Conservation (phyloP, 2,113 vertebrate genomes). For the Choloepus hoffmanni region DNA sequence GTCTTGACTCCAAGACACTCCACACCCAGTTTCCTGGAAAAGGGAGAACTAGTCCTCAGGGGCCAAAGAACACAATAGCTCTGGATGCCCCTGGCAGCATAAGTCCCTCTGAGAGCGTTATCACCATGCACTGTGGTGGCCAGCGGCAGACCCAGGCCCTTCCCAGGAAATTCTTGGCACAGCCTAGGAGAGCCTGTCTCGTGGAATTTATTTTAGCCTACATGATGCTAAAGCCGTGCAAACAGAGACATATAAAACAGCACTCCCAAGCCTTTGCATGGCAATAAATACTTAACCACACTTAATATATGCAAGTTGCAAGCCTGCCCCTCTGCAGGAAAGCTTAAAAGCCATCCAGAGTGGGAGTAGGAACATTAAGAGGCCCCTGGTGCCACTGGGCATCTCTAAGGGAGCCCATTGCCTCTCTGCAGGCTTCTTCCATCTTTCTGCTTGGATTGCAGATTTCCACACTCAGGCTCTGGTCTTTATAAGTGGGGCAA, state of each 20-base stretch:
- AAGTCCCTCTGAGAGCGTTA: neutral
- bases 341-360: constrained; percentile 33
- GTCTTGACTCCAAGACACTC: neutral
- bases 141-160: constrained; percentile 42
- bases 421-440: constrained; percentile 37
- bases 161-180: constrained; percentile 84
- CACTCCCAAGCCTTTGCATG: constrained; percentile 72
- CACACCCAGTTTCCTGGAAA: constrained; percentile 62
- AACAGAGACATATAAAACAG: constrained; percentile 85
- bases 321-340: constrained; percentile 60
- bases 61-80: constrained; percentile 6
- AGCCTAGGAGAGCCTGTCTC: constrained; percentile 78
- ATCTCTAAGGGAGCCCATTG: neutral
- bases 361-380: neutral
- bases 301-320: constrained; percentile 62
- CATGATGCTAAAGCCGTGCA: constrained; percentile 78
- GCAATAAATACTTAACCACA: constrained; percentile 79
- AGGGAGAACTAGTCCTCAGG: neutral
- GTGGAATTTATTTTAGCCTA: constrained; percentile 83
- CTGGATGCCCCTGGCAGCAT: constrained; percentile 5
- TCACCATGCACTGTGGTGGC: neutral
- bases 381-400: constrained; percentile 33
- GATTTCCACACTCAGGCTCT: neutral
- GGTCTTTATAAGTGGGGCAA: neutral
- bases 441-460: neutral